Conservation (phyloP, 37 sponge, comb jelly and placozoan genomes). For the Oopsacas minuta region DNA sequence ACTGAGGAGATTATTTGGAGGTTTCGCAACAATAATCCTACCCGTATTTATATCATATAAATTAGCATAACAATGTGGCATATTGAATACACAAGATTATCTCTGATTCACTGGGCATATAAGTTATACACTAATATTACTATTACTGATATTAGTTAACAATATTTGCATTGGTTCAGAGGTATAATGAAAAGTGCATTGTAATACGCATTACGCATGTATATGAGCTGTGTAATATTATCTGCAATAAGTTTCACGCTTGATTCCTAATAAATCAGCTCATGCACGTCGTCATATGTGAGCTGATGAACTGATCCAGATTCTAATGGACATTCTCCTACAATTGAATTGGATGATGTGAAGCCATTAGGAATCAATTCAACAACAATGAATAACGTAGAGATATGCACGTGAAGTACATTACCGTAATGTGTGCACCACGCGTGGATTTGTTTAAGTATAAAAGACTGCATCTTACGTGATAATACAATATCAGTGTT, state of each 20-base stretch:
- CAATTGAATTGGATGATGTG: background rate
- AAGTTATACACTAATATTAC: no score
- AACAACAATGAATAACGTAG: background rate
- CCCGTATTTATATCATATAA: no score
- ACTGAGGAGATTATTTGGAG: no score
- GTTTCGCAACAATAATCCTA: no score
- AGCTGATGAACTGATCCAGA: slow-evolving; percentile 17
- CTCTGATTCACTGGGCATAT: no score
- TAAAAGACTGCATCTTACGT: background rate
- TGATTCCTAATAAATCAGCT: background rate
- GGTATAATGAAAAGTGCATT: no score
- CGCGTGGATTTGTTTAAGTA: background rate
- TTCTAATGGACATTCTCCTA: background rate
- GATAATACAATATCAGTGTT: background rate
- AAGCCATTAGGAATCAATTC: background rate
- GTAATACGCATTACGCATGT: no score
- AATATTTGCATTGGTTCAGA: no score
- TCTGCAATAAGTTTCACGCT: background rate
- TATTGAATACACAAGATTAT: no score
- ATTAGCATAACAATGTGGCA: no score
- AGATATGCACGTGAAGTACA: slow-evolving; percentile 1
- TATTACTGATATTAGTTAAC: no score
- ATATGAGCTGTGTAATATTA: no score
- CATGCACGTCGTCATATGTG: slow-evolving; percentile 17
- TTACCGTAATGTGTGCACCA: slow-evolving; percentile 3